Conservation (phyloP, 2,797 vertebrate genomes). For the Acridotheres tristis region DNA sequence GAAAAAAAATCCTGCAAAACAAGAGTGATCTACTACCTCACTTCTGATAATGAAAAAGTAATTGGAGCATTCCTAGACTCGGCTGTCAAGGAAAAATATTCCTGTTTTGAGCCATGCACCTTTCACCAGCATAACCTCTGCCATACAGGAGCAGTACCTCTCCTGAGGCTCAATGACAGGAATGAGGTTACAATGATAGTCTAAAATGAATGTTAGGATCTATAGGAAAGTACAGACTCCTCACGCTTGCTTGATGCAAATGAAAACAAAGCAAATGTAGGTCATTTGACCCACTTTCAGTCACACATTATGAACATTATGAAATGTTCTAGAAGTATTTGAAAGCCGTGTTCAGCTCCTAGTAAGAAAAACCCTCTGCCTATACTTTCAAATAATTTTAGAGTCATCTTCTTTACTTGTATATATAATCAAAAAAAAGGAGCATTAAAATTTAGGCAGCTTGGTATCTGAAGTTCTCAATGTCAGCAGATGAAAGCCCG, state of each 20-base stretch:
- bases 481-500: not conserved
- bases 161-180: not conserved
- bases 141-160: not conserved
- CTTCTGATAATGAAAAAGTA: not conserved
- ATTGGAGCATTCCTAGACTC: not conserved
- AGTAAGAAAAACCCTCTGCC: not conserved
- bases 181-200: not conserved
- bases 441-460: not conserved
- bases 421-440: not conserved
- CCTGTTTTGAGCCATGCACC: not conserved
- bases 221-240: not conserved
- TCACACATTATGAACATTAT: not conserved
- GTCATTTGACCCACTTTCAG: not conserved
- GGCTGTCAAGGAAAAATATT: not conserved
- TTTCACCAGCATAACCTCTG: not conserved
- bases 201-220: not conserved
- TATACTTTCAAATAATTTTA: not conserved
- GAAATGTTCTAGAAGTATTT: not conserved
- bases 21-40: not conserved
- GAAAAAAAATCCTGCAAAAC: not conserved
- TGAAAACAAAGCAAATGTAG: not conserved
- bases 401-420: not conserved
- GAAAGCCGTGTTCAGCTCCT: not conserved
- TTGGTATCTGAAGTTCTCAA: not conserved
- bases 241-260: not conserved